Evolutionary conservation across 2,888 invertebrate species (phyloP).

Genomic region (Macrosiphum euphorbiae): DNA sequence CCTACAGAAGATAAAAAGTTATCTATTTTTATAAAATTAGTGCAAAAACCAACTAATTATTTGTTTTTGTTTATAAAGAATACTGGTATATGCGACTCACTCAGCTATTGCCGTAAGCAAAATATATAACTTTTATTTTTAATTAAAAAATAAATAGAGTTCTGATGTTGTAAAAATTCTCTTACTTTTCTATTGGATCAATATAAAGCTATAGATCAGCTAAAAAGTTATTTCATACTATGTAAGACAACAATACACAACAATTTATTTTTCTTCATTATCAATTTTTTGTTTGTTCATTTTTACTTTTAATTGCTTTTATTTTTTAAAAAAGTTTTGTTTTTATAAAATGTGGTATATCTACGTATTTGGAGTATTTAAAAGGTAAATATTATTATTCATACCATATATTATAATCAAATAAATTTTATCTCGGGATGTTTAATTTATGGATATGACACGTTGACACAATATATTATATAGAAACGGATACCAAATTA

Average conservation of each 20-base stretch:
- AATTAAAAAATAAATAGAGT: neutral
- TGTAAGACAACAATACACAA: neutral
- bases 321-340: neutral
- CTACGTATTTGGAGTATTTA: neutral
- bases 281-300: neutral
- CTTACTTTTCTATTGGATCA: neutral
- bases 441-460: neutral
- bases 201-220: neutral
- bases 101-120: neutral
- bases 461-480: neutral
- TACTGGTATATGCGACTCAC: neutral
- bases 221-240: neutral
- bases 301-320: neutral
- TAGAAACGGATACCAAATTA: neutral
- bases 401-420: too few relatives aligned
- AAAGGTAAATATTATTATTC: neutral
- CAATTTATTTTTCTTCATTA: neutral
- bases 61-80: neutral
- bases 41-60: neutral
- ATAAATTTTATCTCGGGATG: neutral
- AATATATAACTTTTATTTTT: neutral
- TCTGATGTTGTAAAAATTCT: neutral
- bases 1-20: neutral
- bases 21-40: neutral
- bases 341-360: neutral